These are phyloP conservation scores for Paracentrotus lividus DNA, from an alignment of 53 echinoderm and acorn worm genomes.

Conservation along the genomic window DNA sequence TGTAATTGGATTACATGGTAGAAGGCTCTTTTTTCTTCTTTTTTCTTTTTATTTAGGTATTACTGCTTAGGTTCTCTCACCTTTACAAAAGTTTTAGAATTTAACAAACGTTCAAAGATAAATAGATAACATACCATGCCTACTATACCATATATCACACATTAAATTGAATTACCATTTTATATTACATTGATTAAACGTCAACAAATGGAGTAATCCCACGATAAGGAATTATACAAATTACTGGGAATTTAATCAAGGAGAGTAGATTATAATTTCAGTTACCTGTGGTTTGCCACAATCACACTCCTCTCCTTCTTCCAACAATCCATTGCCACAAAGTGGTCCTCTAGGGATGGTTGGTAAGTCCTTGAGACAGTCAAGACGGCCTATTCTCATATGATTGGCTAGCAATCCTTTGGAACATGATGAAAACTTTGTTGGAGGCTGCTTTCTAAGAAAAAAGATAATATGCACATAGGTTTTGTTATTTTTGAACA, in stretches of 20 bases:
- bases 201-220: background rate
- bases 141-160: background rate
- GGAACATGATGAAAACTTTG: constrained; percentile 73
- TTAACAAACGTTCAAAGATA: background rate
- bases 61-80: no score
- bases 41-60: no score
- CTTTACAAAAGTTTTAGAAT: background rate
- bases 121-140: background rate
- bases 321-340: constrained; percentile 74
- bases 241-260: no score
- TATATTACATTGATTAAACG: background rate
- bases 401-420: constrained; percentile 19
- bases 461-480: background rate
- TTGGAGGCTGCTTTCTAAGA: constrained; percentile 63
- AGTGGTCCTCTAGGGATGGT: constrained; percentile 59
- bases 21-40: no score
- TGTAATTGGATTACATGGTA: no score
- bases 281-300: constrained; percentile 74
- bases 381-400: background rate
- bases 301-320: constrained; percentile 78
- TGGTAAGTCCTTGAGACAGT: constrained; percentile 70
- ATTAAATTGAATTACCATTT: background rate
- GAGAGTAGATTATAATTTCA: background rate
- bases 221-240: background rate
- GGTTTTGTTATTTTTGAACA: background rate